These are phyloP conservation scores for Phaethornis superciliosus DNA, from an alignment of 2,113 vertebrate genomes.

Conservation along the genomic window DNA sequence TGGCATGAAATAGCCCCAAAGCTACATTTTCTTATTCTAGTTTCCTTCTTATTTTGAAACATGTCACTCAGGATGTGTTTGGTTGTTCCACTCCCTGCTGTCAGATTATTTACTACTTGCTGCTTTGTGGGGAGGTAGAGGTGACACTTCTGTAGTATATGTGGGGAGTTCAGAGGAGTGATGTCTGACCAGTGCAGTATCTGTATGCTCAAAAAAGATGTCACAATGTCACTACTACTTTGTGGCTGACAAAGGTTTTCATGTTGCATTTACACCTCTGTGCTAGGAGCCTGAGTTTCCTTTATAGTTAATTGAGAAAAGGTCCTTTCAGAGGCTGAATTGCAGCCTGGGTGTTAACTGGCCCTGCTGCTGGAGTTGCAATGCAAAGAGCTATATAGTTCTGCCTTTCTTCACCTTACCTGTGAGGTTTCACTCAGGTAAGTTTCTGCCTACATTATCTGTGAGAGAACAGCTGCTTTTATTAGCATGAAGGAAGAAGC, in stretches of 20 bases:
- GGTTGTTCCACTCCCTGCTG: background rate
- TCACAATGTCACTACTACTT: background rate
- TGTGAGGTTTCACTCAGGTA: background rate
- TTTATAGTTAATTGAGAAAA: background rate
- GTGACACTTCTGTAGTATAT: background rate
- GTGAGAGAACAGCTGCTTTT: background rate
- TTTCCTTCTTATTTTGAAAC: background rate
- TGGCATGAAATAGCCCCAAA: background rate
- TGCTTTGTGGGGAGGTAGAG: background rate
- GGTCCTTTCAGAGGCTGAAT: background rate
- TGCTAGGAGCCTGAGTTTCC: background rate
- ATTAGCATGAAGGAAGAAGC: background rate
- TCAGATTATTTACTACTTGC: background rate
- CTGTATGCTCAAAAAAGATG: background rate
- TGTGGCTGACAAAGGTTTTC: background rate
- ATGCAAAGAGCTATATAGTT: rapidly evolving
- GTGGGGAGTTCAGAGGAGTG: background rate
- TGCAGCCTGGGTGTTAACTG: background rate
- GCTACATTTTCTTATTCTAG: background rate
- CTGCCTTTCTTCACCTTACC: background rate
- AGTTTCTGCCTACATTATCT: background rate
- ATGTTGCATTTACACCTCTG: background rate
- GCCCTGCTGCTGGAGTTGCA: background rate
- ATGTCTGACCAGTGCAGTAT: background rate
- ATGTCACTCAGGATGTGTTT: background rate